Evolutionary conservation across 2,797 vertebrate species (phyloP).

Genomic region (Rhinophrynus dorsalis): DNA sequence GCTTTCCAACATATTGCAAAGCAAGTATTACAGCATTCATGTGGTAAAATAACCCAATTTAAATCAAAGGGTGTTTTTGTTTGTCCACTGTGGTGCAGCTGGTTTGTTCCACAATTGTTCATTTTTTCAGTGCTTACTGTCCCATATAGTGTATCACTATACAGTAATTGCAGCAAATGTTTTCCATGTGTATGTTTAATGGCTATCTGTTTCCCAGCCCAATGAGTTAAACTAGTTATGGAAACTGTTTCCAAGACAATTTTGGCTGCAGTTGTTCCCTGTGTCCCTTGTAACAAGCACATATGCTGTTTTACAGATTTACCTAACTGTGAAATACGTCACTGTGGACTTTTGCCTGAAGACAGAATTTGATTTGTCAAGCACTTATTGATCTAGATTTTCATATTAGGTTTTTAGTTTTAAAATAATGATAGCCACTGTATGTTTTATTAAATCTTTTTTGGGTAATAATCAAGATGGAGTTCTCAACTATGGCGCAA

Average conservation of each 20-base stretch:
- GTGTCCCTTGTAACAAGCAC: conserved; percentile 21
- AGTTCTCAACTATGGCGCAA: too few species aligned
- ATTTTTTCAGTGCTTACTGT: too few species aligned
- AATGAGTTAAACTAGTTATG: conserved; percentile 22
- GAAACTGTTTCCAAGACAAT: conserved; percentile 25
- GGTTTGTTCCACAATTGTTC: too few species aligned
- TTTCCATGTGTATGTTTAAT: conserved; percentile 21
- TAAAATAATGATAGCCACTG: too few species aligned
- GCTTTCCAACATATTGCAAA: too few species aligned
- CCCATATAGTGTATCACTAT: conserved; percentile 1
- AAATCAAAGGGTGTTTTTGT: too few species aligned
- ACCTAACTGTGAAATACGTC: conserved; percentile 35
- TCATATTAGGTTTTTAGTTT: conserved; percentile 8
- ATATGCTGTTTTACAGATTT: conserved; percentile 38
- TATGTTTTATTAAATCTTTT: conserved; percentile 9
- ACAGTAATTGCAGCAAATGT: conserved; percentile 10
- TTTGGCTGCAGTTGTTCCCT: conserved; percentile 22
- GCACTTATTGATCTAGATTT: conserved; percentile 29
- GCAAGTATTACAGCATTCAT: too few species aligned
- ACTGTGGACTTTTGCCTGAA: conserved; percentile 5
- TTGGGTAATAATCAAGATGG: conserved; percentile 28
- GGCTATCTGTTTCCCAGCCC: conserved; percentile 29
- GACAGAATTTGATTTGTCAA: conserved; percentile 26
- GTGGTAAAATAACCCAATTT: too few species aligned
- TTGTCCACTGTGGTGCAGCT: too few species aligned